Base-by-base conservation (phyloP, 2,888 invertebrate species). In the Drosophila multiciliata region DNA sequence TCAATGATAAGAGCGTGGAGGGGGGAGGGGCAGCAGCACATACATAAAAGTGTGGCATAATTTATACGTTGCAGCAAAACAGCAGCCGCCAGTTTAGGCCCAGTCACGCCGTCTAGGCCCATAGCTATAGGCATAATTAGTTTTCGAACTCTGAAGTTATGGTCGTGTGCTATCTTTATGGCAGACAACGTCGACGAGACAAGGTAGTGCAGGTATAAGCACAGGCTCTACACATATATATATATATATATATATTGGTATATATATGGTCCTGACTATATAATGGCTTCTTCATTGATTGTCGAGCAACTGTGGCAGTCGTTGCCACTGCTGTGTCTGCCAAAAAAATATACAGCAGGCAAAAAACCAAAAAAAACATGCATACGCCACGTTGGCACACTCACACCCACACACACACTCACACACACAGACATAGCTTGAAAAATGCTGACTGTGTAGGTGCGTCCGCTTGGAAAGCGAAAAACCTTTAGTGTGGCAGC, bases 111-210 rank as follows among this genome's bases (percentile, higher is more conserved):
- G 68, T 68, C 72, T 66, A 74, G 76, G 71, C 69, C 65, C 68
- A 73, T 73, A 67, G 83, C 91, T 91, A 84, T 91, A 91, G 91
- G 84, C 90, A 91, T 92, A 91, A 91, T 91, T 91, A 91, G 91
- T 91, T 91, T 91, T 87, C 88, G 85, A 91, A 91, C 83, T 90
- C 87, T 83, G 83, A 90, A 91, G 87, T 83, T 86, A 86, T 89
- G 85, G 62, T 63, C 49, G 50, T 87, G 53, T 87, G 89, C 89
- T 89, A 89, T 89, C 85, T 89, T 86, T 86, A 89, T 86, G 85
- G 78, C 72, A 66, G 57, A 54, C 65, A 70, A 61, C 64, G 60
- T 55, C 73, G 75, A 72, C 63, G 67, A 68, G 73, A 32, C 65
- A 49, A 68, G 52, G 55, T 58, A 60, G 38, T 54, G 68, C 63